Conservation (phyloP, 2,888 invertebrate genomes). For the Spodoptera picta region DNA sequence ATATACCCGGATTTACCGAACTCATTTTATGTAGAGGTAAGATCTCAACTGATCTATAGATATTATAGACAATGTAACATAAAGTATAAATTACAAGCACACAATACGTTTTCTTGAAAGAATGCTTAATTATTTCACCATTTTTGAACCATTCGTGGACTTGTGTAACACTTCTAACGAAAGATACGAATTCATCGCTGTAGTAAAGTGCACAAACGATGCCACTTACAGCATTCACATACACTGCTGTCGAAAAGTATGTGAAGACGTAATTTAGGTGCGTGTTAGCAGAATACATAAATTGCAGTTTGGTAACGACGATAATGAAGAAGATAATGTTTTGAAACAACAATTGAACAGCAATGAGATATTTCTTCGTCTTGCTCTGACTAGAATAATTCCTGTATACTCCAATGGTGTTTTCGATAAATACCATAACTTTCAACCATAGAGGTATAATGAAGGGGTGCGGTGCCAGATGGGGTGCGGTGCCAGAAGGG, state of each 20-base stretch:
- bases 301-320: background rate
- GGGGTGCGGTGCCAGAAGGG: too few species aligned
- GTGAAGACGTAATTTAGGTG: background rate
- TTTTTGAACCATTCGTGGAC: constrained; percentile 10
- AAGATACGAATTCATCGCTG: background rate
- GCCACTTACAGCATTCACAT: background rate
- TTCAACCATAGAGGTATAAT: too few species aligned
- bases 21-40: background rate
- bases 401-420: constrained; percentile 15
- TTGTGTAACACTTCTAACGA: too few species aligned
- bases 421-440: too few species aligned
- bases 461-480: too few species aligned
- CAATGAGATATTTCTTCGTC: constrained; percentile 2
- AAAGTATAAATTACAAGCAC: background rate
- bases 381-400: constrained; percentile 3
- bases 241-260: background rate
- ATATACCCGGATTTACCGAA: background rate
- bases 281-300: background rate
- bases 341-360: constrained; percentile 1
- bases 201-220: too few species aligned
- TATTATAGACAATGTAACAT: background rate
- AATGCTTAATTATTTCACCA: background rate
- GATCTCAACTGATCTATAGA: background rate
- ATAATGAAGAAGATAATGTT: background rate
- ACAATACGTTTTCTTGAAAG: constrained; percentile 6